Evolutionary conservation across 2,888 invertebrate genomes (phyloP), one percentile per base, ranked within the genome.

Genomic region (Drosophila prolongata): DNA sequence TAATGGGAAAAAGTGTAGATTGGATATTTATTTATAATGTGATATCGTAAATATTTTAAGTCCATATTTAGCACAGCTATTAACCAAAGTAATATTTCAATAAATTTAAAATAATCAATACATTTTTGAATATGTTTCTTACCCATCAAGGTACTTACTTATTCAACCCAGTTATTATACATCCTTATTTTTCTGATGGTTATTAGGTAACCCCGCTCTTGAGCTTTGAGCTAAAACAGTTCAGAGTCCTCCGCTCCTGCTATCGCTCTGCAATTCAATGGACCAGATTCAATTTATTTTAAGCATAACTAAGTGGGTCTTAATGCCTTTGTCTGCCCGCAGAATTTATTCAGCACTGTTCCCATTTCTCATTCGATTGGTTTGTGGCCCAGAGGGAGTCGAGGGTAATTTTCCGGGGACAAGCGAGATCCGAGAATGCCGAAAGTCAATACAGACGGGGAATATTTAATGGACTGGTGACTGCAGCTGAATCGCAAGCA

Each of bases 391-490:
- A 10, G 9, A 34, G 38, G 44, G 19, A 16, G 16, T 19, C 16
- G 42, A 10, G 34, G 43, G 62, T 35, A n/a, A 49, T 65, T 52
- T 65, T 65, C 30, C 30, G 53, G 65, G 42, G 6, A 27, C 13
- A 30, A 30, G 3, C 11, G 10, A 6, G 59, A 42, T 40, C 50
- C 19, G 11, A 10, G 50, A 14, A 38, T 38, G 52, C 35, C 37
- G 46, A 49, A 50, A 56, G 50, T 50, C 50, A 56, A 49, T 49
- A 44, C 35, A 13, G 69, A 44, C 50, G 57, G 52, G 78, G 79
- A 77, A 74, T 70, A 70, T 79, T 77, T 58, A 87, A 79, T 75
- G 57, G 59, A 42, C 74, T 66, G 59, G 49, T 38, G 55, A 35
- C 62, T 59, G 57, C 76, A 67, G 58, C 30, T 42, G 40, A 42